These are phyloP conservation scores for Chloroclysta siterata DNA, from an alignment of 2,888 invertebrate genomes.

Conservation along the genomic window DNA sequence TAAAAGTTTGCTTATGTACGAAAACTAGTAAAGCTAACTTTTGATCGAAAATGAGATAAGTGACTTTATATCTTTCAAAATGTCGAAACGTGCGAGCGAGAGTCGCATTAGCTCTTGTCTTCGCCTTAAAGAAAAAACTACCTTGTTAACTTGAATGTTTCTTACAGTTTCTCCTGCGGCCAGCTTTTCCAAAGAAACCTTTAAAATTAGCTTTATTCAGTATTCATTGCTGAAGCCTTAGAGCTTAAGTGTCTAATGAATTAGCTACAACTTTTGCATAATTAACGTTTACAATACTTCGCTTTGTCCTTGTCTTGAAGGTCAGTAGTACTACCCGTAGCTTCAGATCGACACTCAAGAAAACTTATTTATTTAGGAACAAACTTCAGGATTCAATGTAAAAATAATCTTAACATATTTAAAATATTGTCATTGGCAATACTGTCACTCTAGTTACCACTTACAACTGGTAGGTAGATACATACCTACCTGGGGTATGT, in stretches of 20 bases:
- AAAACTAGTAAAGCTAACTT: too few species aligned
- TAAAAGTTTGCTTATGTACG: too few species aligned
- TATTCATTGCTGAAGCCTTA: constrained; percentile 19
- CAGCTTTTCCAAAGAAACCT: background rate
- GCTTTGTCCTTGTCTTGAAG: constrained; percentile 9
- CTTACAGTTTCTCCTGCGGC: background rate
- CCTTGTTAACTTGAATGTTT: background rate
- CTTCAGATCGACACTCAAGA: background rate
- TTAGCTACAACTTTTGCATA: constrained; percentile 15
- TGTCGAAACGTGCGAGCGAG: too few species aligned
- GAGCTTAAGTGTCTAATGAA: constrained; percentile 14
- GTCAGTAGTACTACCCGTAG: constrained; percentile 12
- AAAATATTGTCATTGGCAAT: too few species aligned
- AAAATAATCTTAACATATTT: too few species aligned
- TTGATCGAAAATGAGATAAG: too few species aligned
- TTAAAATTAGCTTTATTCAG: constrained; percentile 7
- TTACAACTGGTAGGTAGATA: too few species aligned
- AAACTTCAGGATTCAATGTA: too few species aligned
- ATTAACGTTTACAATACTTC: constrained; percentile 17
- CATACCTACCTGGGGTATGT: background rate
- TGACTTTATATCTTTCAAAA: too few species aligned
- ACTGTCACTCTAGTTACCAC: too few species aligned
- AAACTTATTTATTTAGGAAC: background rate
- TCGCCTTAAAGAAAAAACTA: too few species aligned
- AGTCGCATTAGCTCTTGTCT: too few species aligned